These are phyloP conservation scores for Alviniconcha marisindica DNA, from an alignment of 1,140 invertebrate genomes.

Conservation along the genomic window DNA sequence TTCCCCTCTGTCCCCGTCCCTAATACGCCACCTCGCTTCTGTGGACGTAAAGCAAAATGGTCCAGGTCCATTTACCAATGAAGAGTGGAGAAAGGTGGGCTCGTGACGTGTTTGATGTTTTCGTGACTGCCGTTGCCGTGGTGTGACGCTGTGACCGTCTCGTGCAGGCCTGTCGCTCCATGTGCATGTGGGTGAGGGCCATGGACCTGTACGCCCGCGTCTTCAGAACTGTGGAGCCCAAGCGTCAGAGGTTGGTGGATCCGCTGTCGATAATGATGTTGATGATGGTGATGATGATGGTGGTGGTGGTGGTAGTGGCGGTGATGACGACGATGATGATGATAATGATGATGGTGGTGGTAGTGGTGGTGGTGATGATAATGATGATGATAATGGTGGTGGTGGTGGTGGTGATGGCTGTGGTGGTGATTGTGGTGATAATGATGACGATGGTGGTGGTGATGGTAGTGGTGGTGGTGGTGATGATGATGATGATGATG, in stretches of 20 bases:
- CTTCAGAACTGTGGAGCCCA: constrained; percentile 79
- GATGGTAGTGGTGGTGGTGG: constrained; percentile 8
- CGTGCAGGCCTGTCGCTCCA: constrained; percentile 72
- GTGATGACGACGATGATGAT: constrained; percentile 6
- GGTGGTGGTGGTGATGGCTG: background rate
- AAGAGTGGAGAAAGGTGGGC: too few relatives aligned
- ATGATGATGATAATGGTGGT: background rate
- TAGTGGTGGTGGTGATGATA: background rate
- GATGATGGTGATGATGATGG: background rate
- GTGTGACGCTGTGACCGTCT: background rate
- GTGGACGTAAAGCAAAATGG: too few relatives aligned
- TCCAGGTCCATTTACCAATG: too few relatives aligned
- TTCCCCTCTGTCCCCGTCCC: too few relatives aligned
- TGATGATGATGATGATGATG: too few relatives aligned
- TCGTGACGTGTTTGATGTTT: too few relatives aligned
- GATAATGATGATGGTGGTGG: constrained; percentile 20
- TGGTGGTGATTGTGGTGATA: too few relatives aligned
- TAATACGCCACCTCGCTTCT: too few relatives aligned
- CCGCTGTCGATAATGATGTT: background rate
- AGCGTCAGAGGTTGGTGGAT: constrained; percentile 83
- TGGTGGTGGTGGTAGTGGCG: constrained; percentile 9
- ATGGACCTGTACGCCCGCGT: constrained; percentile 75
- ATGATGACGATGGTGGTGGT: background rate
- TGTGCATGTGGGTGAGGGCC: constrained; percentile 77
- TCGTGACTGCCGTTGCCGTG: too few relatives aligned